These are phyloP conservation scores for Nephrotoma appendiculata DNA, from an alignment of 2,888 invertebrate species.

Conservation along the genomic window DNA sequence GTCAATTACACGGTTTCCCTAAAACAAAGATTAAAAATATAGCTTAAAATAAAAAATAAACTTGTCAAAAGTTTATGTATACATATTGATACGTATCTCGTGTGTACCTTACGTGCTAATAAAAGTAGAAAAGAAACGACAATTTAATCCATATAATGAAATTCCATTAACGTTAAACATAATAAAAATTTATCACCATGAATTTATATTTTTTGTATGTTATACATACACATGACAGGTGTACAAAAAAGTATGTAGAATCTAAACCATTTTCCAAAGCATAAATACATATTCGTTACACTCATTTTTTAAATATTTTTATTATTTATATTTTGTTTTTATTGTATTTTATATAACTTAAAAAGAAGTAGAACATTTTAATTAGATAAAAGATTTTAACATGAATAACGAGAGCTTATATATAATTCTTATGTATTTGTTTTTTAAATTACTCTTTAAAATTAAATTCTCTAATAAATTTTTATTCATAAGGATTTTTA, in stretches of 20 bases:
- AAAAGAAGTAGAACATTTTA: background rate
- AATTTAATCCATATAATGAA: background rate
- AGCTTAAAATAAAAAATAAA: background rate
- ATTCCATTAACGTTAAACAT: background rate
- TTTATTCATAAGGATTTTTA: no score
- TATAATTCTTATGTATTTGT: background rate
- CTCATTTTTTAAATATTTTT: background rate
- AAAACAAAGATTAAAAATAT: background rate
- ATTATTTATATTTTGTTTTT: background rate
- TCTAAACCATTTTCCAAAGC: background rate
- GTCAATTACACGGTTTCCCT: background rate
- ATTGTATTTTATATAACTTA: background rate
- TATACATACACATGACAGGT: background rate
- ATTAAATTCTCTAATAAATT: background rate
- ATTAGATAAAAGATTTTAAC: background rate
- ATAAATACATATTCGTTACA: background rate
- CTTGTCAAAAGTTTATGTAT: background rate
- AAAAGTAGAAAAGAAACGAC: background rate
- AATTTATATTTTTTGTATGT: background rate
- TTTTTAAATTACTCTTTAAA: background rate
- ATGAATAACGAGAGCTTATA: background rate
- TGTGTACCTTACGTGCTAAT: background rate
- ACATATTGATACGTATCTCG: background rate
- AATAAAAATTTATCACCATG: background rate
- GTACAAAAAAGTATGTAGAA: background rate